Evolutionary conservation across 1,140 invertebrate species (phyloP), one percentile per base, ranked within the genome.

Genomic region (Teleogryllus occipitalis): DNA sequence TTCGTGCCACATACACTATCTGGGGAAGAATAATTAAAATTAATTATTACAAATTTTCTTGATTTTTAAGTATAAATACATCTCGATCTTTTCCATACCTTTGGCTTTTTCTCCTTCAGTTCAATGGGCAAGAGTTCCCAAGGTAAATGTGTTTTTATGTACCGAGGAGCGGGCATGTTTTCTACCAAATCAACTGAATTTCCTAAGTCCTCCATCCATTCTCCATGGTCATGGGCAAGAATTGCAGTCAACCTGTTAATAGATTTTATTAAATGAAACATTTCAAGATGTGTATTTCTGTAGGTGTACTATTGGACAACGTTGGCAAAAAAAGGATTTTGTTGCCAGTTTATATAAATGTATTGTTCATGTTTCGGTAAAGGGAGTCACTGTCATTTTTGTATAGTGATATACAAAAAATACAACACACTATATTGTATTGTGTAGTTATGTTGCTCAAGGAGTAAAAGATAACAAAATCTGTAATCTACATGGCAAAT

Each of bases 1-100:
- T 97, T 76, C 97, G 90, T 0, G 94, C 90, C 0, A 96, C 91
- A 84, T 98, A 98, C 76, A 98, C 93, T 2, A 98, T 91, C 93
- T 97, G 85, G 3, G 7, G 12, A 77, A 14, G 21, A 10, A 49
- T 77, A 77, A 48, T 8, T 39, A 54, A 0, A n/a, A 2, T 54
- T 8, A 0, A 49, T 76, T 14, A 39, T 75, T 2, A 75, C 7
- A 5, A 5, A 22, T 22, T 75, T 75, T 39, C 14, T 75, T 3
- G n/a, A 75, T 15, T 65, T 65, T 65, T 39, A 39, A 39, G 1
- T 18, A 65, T 65, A 65, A 65, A 65, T 27, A 18, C 8, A 75
- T 22, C 4, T 39, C 7, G 14, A n/a, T 18, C 12, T 10, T 39
- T 75, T 74, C 80, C 77, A 81, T 84, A 93, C 92, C 88, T 94